Evolutionary conservation across 2,113 vertebrate species (phyloP).

Genomic region (Oxyruncus cristatus): DNA sequence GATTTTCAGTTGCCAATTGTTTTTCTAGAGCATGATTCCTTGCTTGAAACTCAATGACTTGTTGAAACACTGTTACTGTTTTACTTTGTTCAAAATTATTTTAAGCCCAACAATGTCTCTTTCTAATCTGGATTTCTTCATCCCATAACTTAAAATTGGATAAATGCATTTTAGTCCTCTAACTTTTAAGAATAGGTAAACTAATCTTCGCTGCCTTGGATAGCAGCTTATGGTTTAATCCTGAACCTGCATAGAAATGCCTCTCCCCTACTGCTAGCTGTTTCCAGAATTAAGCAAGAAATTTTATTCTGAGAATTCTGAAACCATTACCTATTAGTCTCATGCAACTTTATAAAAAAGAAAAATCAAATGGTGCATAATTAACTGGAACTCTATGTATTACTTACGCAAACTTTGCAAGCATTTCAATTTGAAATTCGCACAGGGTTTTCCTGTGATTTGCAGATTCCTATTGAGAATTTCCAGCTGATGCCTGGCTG

Average conservation of each 20-base stretch:
- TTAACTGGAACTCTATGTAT: background rate
- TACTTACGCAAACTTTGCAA: background rate
- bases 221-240: background rate
- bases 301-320: background rate
- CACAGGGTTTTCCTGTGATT: background rate
- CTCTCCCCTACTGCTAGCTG: background rate
- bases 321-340: background rate
- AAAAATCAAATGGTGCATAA: rapidly evolving
- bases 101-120: background rate
- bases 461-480: background rate
- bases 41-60: background rate
- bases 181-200: background rate
- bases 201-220: background rate
- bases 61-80: background rate
- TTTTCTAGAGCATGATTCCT: background rate
- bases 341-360: background rate
- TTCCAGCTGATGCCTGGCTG: background rate
- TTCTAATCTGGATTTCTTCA: background rate
- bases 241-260: background rate
- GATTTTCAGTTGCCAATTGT: background rate
- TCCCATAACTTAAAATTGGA: background rate
- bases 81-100: background rate
- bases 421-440: background rate
- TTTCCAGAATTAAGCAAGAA: background rate
- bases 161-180: background rate